Evolutionary conservation across 2,797 vertebrate genomes (phyloP), one percentile per base, ranked within the genome.

Genomic region (Psittacula derbiana): DNA sequence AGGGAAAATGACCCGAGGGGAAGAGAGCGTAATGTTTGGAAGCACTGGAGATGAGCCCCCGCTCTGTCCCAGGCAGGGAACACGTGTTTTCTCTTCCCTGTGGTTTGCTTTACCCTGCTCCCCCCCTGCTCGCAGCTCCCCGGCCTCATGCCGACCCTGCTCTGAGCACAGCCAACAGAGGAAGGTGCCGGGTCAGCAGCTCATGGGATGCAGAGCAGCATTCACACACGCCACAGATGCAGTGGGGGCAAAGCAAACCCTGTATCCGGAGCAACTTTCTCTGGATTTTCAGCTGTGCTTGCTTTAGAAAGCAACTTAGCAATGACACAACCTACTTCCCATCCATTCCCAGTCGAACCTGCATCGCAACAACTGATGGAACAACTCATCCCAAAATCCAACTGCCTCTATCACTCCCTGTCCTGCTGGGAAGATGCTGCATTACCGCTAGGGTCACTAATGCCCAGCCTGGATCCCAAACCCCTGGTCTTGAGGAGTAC

Each of bases 1-100:
- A 90, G 90, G 95, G 90, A 90, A 90, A 94, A 93, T 85, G 94
- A 91, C 94, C 88, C 4, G n/a, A 88, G 94, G 93, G 80, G 91
- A 96, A 95, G 71, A 76, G n/a, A 50, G 72, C 1, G 3, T 28
- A 84, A 82, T 4, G 1, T 70, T 91, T 87, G 89, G 89, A 95
- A 95, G 94, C 19, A 5, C 70, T 7, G 10, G 65, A 58, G 90
- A 92, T 31, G 83, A 96, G 80, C 71, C 78, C 79, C 79, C 0
- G 3, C 90, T 86, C 78, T 67, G 74, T 92, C 94, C 91, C 86
- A 71, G 80, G 90, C 74, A 2, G 82, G 52, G 80, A 92, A 92
- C 86, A 86, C 36, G 60, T 94, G 86, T 92, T 93, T 88, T 90
- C 94, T 78, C 87, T 36, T 91, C 85, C 53, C 80, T 84, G 82